A percentile compares a stretch with the other conserved stretches of the same genome.
Evolutionary conservation across 2,113 vertebrate genomes (phyloP).

Genomic region (Choloepus hoffmanni): DNA sequence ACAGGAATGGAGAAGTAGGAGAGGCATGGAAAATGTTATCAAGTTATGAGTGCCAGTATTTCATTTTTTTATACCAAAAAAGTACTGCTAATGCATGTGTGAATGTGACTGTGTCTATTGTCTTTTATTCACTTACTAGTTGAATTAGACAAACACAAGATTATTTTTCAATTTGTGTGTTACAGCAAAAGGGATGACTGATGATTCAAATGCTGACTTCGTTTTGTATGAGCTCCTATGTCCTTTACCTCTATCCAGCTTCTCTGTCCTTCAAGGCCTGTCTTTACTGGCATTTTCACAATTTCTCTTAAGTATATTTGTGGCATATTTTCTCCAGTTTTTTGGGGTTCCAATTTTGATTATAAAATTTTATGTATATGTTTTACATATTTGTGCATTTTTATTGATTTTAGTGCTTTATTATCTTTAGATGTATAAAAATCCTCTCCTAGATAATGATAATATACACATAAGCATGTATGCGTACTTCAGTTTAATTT

Average conservation of each 20-base stretch:
- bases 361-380: background rate
- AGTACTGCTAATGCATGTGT: background rate
- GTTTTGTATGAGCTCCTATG: accelerated
- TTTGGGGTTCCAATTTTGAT: background rate
- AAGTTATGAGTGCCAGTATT: background rate
- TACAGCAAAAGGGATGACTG: background rate
- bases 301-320: background rate
- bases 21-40: background rate
- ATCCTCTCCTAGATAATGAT: background rate
- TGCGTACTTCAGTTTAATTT: background rate
- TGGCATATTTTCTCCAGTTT: background rate
- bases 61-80: constrained; percentile 7
- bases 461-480: background rate
- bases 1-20: background rate
- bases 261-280: background rate
- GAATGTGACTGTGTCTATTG: background rate
- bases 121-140: background rate
- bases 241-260: background rate
- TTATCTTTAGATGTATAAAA: background rate
- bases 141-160: constrained; percentile 24
- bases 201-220: background rate
- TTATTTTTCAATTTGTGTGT: background rate
- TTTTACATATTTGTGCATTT: background rate
- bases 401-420: constrained; percentile 2
- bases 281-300: constrained; percentile 23